Percentiles rank a stretch among this genome's conserved stretches.
Conservation (phyloP, 2,113 vertebrate species). For the Dasyornis broadbenti region DNA sequence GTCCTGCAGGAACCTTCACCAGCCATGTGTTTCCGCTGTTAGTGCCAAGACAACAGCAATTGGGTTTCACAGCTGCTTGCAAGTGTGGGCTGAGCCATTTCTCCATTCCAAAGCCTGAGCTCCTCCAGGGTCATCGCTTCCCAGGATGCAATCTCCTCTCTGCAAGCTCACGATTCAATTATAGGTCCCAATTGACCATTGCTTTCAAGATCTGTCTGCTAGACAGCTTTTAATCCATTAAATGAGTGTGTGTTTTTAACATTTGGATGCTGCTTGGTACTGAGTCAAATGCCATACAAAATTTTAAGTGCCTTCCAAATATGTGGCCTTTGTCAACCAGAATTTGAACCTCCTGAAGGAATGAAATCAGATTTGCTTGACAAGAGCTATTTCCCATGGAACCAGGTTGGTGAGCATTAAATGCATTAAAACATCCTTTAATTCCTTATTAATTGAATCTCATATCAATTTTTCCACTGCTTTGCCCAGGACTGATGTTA, state of each 20-base stretch:
- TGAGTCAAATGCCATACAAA: background rate
- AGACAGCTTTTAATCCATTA: background rate
- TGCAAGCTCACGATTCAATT: background rate
- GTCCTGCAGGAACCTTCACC: background rate
- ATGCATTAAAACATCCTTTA: background rate
- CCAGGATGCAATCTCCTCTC: background rate
- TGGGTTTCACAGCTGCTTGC: background rate
- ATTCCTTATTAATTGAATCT: background rate
- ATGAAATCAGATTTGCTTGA: background rate
- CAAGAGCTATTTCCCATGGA: background rate
- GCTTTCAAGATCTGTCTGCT: background rate
- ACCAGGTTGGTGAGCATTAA: background rate
- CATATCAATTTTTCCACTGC: background rate
- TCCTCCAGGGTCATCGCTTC: background rate
- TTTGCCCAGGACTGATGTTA: background rate
- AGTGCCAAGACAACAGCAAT: background rate
- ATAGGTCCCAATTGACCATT: background rate
- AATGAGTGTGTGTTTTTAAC: background rate
- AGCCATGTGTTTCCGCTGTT: fast-evolving
- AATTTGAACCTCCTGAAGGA: background rate
- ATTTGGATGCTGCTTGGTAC: background rate
- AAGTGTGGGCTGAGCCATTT: background rate
- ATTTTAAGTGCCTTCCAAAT: background rate
- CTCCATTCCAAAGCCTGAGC: background rate
- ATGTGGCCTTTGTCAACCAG: background rate